phyloP scores from a whole-genome alignment of 2,113 vertebrate genomes.

The Redunca redunca region DNA sequence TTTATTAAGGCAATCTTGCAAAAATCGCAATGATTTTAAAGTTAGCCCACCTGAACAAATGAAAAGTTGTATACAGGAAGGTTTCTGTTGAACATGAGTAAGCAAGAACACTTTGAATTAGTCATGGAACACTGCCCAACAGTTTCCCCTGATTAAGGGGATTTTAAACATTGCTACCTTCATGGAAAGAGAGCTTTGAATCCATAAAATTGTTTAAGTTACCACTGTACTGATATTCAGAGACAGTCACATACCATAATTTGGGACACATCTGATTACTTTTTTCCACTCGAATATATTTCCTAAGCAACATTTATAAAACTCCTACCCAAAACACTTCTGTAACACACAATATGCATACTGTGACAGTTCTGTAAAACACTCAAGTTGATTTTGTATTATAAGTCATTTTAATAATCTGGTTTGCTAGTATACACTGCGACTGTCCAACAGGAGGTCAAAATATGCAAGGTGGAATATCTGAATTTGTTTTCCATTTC shows the following conservation, averaged over 20 bases:
- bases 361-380: slow-evolving; percentile 7
- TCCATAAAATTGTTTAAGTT: not conserved
- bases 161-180: slow-evolving; percentile 24
- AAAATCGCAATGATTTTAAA: not conserved
- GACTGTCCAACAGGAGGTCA: not conserved
- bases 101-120: not conserved
- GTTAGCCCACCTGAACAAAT: not conserved
- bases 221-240: not conserved
- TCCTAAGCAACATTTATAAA: slow-evolving; percentile 18
- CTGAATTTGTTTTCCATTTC: slow-evolving; percentile 22
- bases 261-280: not conserved
- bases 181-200: slow-evolving; percentile 21
- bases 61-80: not conserved
- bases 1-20: slow-evolving; percentile 6
- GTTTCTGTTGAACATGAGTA: not conserved
- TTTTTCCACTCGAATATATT: slow-evolving; percentile 8
- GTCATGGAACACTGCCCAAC: not conserved
- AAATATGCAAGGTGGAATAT: not conserved
- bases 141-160: not conserved
- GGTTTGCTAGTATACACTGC: not conserved
- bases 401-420: not conserved
- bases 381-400: slow-evolving; percentile 12
- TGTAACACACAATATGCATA: not conserved
- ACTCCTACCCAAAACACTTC: not conserved
- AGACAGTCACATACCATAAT: not conserved